These are phyloP conservation scores for Leucoraja erinaceus DNA, from an alignment of 2,113 vertebrate species.

Conservation along the genomic window DNA sequence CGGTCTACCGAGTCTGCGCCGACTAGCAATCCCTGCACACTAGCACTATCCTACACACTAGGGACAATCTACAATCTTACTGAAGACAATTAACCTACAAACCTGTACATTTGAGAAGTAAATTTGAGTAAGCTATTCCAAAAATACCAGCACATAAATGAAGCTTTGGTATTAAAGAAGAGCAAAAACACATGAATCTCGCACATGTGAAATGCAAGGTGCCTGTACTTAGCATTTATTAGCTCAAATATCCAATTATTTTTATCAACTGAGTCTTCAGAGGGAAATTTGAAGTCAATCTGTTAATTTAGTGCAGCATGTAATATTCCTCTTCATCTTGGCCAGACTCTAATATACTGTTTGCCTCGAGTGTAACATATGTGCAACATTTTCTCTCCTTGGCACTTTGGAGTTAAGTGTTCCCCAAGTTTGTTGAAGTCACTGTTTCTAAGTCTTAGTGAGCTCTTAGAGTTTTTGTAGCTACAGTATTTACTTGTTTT, in stretches of 20 bases:
- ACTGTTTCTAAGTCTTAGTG: not conserved
- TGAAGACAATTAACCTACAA: too few relatives aligned
- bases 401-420: not conserved
- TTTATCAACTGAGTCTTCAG: not conserved
- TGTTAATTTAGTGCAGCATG: not conserved
- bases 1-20: too few relatives aligned
- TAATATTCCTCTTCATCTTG: not conserved
- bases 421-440: not conserved
- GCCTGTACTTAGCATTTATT: not conserved
- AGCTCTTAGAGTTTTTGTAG: not conserved
- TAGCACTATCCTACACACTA: too few relatives aligned
- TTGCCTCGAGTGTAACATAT: not conserved
- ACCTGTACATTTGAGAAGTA: too few relatives aligned
- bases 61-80: too few relatives aligned
- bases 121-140: too few relatives aligned
- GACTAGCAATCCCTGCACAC: too few relatives aligned
- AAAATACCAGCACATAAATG: too few relatives aligned
- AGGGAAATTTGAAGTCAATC: not conserved
- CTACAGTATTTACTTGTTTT: not conserved
- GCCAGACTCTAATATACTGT: not conserved
- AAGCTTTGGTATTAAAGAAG: too few relatives aligned
- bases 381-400: not conserved
- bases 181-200: too few relatives aligned
- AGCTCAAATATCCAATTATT: not conserved
- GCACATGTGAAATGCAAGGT: too few relatives aligned